Base-by-base conservation (phyloP, 2,888 invertebrate genomes). In the Orthonevra nobilis region DNA sequence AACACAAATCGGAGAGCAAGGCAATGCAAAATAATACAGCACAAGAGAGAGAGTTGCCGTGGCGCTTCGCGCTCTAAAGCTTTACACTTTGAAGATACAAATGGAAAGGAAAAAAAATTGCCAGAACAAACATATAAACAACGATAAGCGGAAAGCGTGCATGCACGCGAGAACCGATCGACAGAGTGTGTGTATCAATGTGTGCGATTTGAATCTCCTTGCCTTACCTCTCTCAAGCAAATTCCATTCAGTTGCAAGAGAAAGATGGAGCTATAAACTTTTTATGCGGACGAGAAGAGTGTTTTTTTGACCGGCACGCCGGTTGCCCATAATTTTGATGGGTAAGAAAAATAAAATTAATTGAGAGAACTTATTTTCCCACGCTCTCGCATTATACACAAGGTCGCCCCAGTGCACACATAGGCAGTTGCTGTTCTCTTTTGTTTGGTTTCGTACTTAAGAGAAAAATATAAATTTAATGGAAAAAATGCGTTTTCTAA, bases 291-390 rank as follows among this genome's bases (percentile, higher is more conserved):
- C 54, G 70, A 48, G 15, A 46, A 40, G 26, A 44, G 32, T 38
- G 14, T 34, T 12, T 17, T 28, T 44, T 32, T 46, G 54, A 32
- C 72, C 64, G 66, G 64, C 40, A 66, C 26, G 44, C 48, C 70
- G 63, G 52, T 58, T 38, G 15, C 26, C 14, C 9, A 38, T 46
- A 32, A 54, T 26, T 56, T 50, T 40, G 15, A 26, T 50, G 17
- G 14, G 12, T 30, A 44, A 19, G 56, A 56, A 46, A 50, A 69
- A 20, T 58, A 38, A 60, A 19, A 28, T n/a, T n/a, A 46, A 60
- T 20, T 26, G 44, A 54, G 61, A 70, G 70, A 61, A 44, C n/a
- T 32, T 46, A 58, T 72, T 72, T 70, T 70, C 70, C 72, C 72
- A 72, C 72, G 72, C 63, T 72, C 72, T 72, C 46, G n/a, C 17